Evolutionary conservation across 2,113 vertebrate genomes (phyloP), one percentile per base, ranked within the genome.

Genomic region (Equus quagga): DNA sequence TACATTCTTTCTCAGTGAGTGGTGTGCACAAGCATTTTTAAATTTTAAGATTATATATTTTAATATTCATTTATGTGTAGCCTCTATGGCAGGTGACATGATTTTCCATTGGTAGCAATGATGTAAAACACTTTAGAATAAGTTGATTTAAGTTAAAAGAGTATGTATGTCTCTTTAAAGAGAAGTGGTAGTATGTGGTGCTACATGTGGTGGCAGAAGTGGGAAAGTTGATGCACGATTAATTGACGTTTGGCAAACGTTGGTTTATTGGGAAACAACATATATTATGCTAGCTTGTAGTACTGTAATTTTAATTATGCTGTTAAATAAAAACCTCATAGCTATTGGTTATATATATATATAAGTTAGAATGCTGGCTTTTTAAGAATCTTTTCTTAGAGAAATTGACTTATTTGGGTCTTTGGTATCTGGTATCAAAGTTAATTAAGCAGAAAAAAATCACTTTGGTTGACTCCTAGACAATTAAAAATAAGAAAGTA

Each of bases 371-470:
- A 54, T 92, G 10, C 10, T 75, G 26, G 26, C 91, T 94, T 33
- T 84, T 89, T 91, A 76, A 81, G 60, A 93, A 67, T 70, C 11
- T 54, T 60, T 69, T 72, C 6, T 82, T 72, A 92, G 95, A 64
- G 62, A 93, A 79, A 75, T 24, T 78, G 31, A 73, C 49, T 91
- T 91, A 60, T 70, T 96, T 85, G 51, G 44, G 23, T 76, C 31
- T 11, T 88, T 81, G 51, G 2, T 89, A 90, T 21, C 23, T 86
- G 65, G 15, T 64, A 90, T 36, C 31, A n/a, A 88, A 93, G 36
- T 88, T 88, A 84, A 65, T 96, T 93, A 91, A 94, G 31, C n/a
- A 93, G 49, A 87, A 86, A 72, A 49, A 60, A 84, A 36, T 93
- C 54, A 64, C 11, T 64, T 86, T 92, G 62, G 17, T 17, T 95